Evolutionary conservation across 1,140 invertebrate species (phyloP), one percentile per base, ranked within the genome.

Genomic region (Nautilus pompilius): DNA sequence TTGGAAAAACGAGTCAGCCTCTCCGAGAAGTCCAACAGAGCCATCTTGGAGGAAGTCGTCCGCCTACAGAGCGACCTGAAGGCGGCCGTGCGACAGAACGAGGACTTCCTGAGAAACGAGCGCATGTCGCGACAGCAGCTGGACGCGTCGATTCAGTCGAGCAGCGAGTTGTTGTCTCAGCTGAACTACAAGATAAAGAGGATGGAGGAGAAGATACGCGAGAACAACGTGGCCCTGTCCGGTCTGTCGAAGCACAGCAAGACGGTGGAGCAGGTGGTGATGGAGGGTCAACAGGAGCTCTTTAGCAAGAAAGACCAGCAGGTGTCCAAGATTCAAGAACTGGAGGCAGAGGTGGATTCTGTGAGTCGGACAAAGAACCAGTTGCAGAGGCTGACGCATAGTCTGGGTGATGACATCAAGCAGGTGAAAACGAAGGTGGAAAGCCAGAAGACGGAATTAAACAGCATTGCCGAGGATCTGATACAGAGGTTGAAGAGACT

Each of bases 21-120:
- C 4, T 73, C 81, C 3, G 81, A 83, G 63, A 79, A 78, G 58
- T 82, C 80, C 15, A 82, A 82, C 63, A 55, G 81, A 45, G 75
- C 79, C 20, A 66, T 82, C 6, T 64, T 82, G n/a, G 80, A 82
- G 61, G 81, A 83, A 65, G 80, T 83, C 26, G 69, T 83, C 5
- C 71, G 80, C 13, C 66, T 83, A 46, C 82, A 83, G 58, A 75
- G 67, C 63, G 82, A 83, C 41, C 63, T 82, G n/a, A 70, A 77
- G 46, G 62, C 64, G 13, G 66, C 67, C 10, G 63, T 77, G 13
- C 68, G 73, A 15, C 62, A 71, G 41, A 82, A 75, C 74, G 78
- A 81, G 34, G 76, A 80, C 22, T 62, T 72, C 3, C 24, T 80
- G 10, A 63, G 73, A 32, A 79, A 83, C 41, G 81, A 83, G 61